phyloP scores from a whole-genome alignment of 2,113 vertebrate species.

The Barbus barbus region DNA sequence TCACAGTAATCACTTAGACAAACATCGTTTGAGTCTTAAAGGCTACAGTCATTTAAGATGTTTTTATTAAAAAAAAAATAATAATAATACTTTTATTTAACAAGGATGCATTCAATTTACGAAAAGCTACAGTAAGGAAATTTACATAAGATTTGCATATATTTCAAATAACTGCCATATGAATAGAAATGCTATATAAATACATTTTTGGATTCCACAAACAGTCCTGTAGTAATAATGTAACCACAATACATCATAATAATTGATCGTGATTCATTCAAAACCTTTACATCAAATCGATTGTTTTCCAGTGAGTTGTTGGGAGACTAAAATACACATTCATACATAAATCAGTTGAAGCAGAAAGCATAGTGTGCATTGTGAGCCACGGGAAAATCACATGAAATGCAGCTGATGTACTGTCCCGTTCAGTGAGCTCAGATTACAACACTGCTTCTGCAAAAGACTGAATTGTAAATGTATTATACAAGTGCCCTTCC shows the following conservation, averaged over 20 bases:
- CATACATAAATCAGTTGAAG: background rate
- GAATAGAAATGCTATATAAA: too few relatives aligned
- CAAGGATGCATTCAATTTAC: too few relatives aligned
- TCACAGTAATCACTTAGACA: background rate
- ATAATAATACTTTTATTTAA: too few relatives aligned
- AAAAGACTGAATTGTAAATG: slow-evolving; percentile 72
- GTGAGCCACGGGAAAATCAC: slow-evolving; percentile 43
- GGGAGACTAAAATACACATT: background rate
- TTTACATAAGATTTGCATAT: too few relatives aligned
- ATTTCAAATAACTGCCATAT: too few relatives aligned
- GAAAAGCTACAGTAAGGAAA: too few relatives aligned
- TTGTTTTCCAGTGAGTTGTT: background rate
- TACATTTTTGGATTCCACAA: background rate
- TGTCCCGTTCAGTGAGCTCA: slow-evolving; percentile 21
- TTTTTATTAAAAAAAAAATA: background rate
- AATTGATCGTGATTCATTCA: slow-evolving; percentile 7
- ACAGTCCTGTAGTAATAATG: background rate
- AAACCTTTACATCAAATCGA: background rate
- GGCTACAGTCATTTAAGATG: background rate
- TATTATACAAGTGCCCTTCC: background rate
- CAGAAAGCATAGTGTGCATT: slow-evolving; percentile 1
- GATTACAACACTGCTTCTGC: slow-evolving; percentile 26
- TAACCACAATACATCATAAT: background rate
- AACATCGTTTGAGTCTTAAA: background rate
- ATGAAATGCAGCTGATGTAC: slow-evolving; percentile 50